These are phyloP conservation scores for Xenopus laevis DNA, from an alignment of 2,113 vertebrate species.

Conservation along the genomic window DNA sequence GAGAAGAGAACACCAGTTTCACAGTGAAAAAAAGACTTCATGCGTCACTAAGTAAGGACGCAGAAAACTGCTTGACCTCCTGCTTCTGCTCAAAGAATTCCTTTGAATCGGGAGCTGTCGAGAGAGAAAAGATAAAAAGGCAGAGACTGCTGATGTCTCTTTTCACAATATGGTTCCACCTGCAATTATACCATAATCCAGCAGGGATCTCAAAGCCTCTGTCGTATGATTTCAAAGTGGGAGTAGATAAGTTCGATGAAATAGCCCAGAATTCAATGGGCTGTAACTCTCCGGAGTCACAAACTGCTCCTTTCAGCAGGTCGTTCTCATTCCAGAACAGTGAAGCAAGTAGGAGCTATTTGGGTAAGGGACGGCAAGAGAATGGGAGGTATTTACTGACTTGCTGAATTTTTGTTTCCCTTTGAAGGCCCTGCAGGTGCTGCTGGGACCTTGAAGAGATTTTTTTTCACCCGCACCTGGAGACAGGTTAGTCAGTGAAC, in stretches of 20 bases:
- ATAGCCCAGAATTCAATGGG: conserved; percentile 5
- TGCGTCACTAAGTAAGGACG: conserved; percentile 2
- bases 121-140: conserved; percentile 26
- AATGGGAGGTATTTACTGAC: conserved; percentile 13
- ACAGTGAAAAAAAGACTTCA: conserved; percentile 43
- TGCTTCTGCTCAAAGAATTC: neutral
- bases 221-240: conserved; percentile 16
- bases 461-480: conserved; percentile 19
- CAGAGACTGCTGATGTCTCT: conserved; percentile 22
- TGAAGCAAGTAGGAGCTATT: neutral
- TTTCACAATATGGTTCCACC: conserved; percentile 26
- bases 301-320: neutral
- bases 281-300: conserved; percentile 1
- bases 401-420: conserved; percentile 21
- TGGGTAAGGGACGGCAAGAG: neutral
- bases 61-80: conserved; percentile 18
- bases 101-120: conserved; percentile 16
- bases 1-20: conserved; percentile 44
- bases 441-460: conserved; percentile 15
- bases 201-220: conserved; percentile 23
- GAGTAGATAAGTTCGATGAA: neutral
- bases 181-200: conserved; percentile 20
- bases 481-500: conserved; percentile 14
- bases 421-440: conserved; percentile 3
- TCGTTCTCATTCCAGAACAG: neutral